phyloP scores from a whole-genome alignment of 2,888 invertebrate genomes.

The Sicus ferrugineus region DNA sequence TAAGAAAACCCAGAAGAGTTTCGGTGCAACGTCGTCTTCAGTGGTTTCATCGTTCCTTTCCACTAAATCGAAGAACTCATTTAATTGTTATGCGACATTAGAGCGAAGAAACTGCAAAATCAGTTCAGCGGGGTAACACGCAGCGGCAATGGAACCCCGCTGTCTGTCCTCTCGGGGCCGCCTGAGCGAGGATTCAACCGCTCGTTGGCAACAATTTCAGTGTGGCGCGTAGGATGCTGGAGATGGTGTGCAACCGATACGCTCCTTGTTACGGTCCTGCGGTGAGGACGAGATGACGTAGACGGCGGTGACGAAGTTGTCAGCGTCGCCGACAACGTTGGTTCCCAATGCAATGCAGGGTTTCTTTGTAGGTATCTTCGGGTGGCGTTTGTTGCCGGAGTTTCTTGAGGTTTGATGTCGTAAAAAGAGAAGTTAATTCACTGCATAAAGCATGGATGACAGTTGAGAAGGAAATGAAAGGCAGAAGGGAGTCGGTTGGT shows the following conservation, averaged over 20 bases:
- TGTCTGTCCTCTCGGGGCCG: not conserved
- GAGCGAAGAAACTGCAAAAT: conserved; percentile 18
- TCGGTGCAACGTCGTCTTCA: conserved; percentile 1
- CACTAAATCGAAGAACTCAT: conserved; percentile 22
- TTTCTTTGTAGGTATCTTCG: not conserved
- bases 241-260: conserved; percentile 23
- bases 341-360: not conserved
- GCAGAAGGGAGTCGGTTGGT: not conserved
- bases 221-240: conserved; percentile 3
- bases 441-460: conserved; percentile 8
- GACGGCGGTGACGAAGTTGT: conserved; percentile 13
- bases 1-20: not conserved
- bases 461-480: not conserved
- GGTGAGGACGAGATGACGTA: not conserved
- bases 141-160: not conserved
- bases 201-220: not conserved
- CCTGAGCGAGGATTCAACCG: not conserved
- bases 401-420: not conserved
- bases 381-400: conserved; percentile 8
- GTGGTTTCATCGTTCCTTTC: conserved; percentile 16
- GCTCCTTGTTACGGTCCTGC: not conserved
- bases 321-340: not conserved
- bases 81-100: conserved; percentile 20
- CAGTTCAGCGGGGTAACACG: not conserved
- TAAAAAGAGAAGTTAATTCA: conserved; percentile 23